These are phyloP conservation scores for Corythornis cristatus DNA, from an alignment of 2,113 vertebrate genomes.

Conservation along the genomic window DNA sequence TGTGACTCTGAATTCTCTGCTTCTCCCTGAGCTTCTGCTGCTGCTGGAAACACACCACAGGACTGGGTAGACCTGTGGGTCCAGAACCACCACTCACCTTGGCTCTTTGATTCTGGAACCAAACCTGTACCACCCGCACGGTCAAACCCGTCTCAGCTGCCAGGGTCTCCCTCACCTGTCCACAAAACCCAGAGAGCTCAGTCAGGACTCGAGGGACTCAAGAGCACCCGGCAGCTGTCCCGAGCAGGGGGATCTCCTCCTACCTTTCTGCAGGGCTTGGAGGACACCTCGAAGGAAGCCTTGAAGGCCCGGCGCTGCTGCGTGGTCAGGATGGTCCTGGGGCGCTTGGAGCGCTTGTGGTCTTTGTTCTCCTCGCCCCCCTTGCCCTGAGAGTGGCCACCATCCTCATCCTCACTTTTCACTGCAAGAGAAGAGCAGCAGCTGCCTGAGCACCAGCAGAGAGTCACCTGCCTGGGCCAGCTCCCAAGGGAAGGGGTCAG, in stretches of 20 bases:
- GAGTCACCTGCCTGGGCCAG: background rate
- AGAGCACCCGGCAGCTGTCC: background rate
- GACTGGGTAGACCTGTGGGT: background rate
- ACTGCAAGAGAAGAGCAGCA: slow-evolving; percentile 62
- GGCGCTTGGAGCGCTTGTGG: slow-evolving; percentile 88
- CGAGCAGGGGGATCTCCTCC: no score
- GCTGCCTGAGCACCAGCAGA: background rate
- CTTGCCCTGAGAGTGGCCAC: slow-evolving; percentile 78
- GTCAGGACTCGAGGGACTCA: background rate
- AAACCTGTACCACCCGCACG: slow-evolving; percentile 89
- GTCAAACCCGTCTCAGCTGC: slow-evolving; percentile 91
- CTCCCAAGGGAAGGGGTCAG: background rate
- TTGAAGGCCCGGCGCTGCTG: slow-evolving; percentile 91
- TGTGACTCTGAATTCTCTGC: no score
- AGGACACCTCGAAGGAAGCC: slow-evolving; percentile 93
- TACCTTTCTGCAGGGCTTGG: slow-evolving; percentile 91
- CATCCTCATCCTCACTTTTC: slow-evolving; percentile 89
- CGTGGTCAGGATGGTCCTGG: slow-evolving; percentile 90
- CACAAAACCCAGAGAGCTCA: background rate
- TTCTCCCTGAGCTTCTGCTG: background rate
- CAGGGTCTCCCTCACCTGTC: slow-evolving; percentile 88
- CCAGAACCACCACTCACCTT: slow-evolving; percentile 76
- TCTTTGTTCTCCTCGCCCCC: slow-evolving; percentile 84
- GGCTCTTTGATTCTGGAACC: slow-evolving; percentile 93
- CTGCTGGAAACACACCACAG: rapidly evolving